Evolutionary conservation across 2,888 invertebrate genomes (phyloP).

Genomic region (Clepsis dumicolana): DNA sequence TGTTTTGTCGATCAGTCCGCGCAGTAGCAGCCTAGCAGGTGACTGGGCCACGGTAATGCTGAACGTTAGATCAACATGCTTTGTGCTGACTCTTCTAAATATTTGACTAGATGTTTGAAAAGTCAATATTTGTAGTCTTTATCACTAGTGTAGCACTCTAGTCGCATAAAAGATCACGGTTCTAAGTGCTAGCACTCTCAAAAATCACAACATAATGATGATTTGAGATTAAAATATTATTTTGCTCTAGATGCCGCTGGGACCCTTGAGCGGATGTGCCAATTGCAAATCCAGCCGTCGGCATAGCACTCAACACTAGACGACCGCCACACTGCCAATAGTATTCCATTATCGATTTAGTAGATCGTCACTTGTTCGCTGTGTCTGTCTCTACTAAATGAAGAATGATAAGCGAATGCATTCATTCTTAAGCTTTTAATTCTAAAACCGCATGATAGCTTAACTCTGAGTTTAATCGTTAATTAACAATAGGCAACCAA

Average conservation of each 20-base stretch:
- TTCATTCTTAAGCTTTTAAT: not conserved
- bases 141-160: not conserved
- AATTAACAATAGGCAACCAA: too few relatives aligned
- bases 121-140: not conserved
- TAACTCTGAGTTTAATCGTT: too few relatives aligned
- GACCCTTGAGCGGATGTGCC: conserved; percentile 70
- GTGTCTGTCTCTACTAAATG: not conserved
- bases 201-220: not conserved
- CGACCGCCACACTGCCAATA: conserved; percentile 62
- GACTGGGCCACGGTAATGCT: not conserved
- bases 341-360: conserved; percentile 67
- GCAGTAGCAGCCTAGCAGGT: conserved; percentile 31
- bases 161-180: not conserved
- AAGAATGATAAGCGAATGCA: not conserved
- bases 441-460: too few relatives aligned
- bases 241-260: conserved; percentile 19
- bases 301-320: conserved; percentile 51
- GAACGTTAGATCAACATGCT: conserved; percentile 27
- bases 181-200: not conserved
- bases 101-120: not conserved
- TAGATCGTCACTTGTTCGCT: conserved; percentile 42
- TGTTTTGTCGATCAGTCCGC: conserved; percentile 28
- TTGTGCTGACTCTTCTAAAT: conserved; percentile 17
- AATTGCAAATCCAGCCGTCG: conserved; percentile 62
- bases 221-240: conserved; percentile 1